Percentiles rank a stretch among this genome's conserved stretches.
phyloP scores from a whole-genome alignment of 2,113 vertebrate genomes.

The Eubucco bourcierii region DNA sequence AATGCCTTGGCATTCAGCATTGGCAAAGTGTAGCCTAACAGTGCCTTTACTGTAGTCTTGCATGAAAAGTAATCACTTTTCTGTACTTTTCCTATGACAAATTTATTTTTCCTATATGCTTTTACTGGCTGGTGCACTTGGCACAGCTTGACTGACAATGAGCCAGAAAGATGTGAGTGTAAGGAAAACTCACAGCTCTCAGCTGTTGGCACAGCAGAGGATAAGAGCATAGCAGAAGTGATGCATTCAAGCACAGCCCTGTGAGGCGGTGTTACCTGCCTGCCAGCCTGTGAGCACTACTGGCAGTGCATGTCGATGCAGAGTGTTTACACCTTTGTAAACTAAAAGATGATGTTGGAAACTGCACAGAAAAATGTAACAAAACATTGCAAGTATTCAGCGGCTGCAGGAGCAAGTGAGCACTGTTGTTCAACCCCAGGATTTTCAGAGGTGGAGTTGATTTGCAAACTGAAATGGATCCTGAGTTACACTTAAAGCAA shows the following conservation, averaged over 20 bases:
- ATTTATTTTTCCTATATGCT: conserved; percentile 84
- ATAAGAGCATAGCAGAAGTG: conserved; percentile 56
- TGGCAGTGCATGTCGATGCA: conserved; percentile 15
- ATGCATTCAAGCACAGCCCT: conserved; percentile 51
- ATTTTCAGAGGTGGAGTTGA: background rate
- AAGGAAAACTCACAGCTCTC: conserved; percentile 67
- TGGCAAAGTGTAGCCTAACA: conserved; percentile 62
- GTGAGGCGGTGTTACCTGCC: conserved; percentile 25
- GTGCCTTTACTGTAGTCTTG: conserved; percentile 74
- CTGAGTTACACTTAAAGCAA: background rate
- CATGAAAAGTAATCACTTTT: conserved; percentile 74
- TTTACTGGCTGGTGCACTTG: conserved; percentile 77
- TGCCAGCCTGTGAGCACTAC: conserved; percentile 25
- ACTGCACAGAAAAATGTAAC: background rate
- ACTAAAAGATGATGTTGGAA: conserved; percentile 2
- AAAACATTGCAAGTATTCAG: background rate
- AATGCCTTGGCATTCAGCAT: conserved; percentile 51
- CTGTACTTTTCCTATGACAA: conserved; percentile 80
- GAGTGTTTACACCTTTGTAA: conserved; percentile 10
- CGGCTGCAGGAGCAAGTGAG: background rate
- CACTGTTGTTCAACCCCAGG: background rate
- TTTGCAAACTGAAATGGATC: background rate
- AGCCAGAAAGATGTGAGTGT: conserved; percentile 76
- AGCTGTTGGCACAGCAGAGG: conserved; percentile 51
- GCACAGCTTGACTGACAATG: conserved; percentile 72